phyloP scores from a whole-genome alignment of 2,797 vertebrate genomes.

The Falco concolor region DNA sequence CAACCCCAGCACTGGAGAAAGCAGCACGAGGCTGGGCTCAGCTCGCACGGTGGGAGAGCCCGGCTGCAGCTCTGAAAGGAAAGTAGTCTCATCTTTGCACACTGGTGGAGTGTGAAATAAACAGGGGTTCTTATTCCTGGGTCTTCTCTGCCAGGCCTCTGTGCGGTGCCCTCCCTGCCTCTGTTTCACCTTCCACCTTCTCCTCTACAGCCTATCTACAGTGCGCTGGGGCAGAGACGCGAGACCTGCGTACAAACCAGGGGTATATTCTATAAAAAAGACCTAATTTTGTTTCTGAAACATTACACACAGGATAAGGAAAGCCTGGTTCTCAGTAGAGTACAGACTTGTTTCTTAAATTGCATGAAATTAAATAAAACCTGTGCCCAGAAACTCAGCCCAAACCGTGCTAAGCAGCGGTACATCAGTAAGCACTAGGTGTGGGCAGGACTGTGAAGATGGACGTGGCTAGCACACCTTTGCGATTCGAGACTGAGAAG shows the following conservation, averaged over 20 bases:
- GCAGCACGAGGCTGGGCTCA: fast-evolving
- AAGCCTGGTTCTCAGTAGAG: not conserved
- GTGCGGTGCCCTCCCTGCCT: not conserved
- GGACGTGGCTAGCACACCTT: not conserved
- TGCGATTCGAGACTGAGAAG: fast-evolving
- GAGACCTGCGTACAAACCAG: not conserved
- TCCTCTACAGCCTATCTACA: not conserved
- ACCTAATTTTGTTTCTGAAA: not conserved
- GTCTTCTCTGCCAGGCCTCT: not conserved
- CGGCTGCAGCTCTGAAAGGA: not conserved
- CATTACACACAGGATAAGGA: not conserved
- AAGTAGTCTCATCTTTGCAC: fast-evolving
- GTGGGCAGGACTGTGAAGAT: not conserved
- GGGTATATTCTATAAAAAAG: not conserved
- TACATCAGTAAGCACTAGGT: not conserved
- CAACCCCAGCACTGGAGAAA: not conserved
- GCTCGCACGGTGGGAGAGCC: not conserved
- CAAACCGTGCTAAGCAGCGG: not conserved
- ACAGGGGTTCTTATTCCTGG: not conserved
- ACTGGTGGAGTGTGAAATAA: fast-evolving
- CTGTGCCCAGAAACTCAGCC: not conserved
- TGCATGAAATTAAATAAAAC: not conserved
- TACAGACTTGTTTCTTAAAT: not conserved
- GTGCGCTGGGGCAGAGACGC: not conserved
- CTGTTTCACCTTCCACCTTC: not conserved